phyloP scores from a whole-genome alignment of 2,113 vertebrate species.

The Ctenomys sociabilis region DNA sequence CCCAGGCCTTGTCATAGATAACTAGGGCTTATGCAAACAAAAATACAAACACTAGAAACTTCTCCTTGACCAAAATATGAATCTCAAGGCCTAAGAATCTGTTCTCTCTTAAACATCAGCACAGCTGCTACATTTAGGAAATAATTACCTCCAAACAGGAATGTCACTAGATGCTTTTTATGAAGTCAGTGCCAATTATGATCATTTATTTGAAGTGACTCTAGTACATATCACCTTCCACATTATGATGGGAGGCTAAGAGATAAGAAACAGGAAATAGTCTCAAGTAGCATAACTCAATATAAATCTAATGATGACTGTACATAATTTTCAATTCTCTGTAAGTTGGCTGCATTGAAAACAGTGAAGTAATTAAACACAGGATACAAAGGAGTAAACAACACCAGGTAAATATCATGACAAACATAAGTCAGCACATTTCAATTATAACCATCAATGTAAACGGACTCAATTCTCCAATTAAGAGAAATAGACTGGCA shows the following conservation, averaged over 20 bases:
- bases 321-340: background rate
- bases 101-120: background rate
- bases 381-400: no score
- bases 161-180: background rate
- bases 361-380: no score
- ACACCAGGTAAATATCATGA: no score
- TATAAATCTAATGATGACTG: background rate
- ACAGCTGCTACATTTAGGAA: background rate
- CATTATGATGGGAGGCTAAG: background rate
- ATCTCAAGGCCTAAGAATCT: background rate
- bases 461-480: no score
- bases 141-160: background rate
- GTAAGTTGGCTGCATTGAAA: background rate
- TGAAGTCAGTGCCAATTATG: background rate
- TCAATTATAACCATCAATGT: no score
- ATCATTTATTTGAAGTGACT: background rate
- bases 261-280: background rate
- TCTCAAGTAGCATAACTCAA: background rate
- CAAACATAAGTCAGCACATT: no score
- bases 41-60: background rate
- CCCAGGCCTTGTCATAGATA: background rate
- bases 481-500: no score
- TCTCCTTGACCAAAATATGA: background rate
- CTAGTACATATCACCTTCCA: background rate
- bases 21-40: background rate